Evolutionary conservation across 2,113 vertebrate genomes (phyloP).

Genomic region (Onychorhynchus coronatus): DNA sequence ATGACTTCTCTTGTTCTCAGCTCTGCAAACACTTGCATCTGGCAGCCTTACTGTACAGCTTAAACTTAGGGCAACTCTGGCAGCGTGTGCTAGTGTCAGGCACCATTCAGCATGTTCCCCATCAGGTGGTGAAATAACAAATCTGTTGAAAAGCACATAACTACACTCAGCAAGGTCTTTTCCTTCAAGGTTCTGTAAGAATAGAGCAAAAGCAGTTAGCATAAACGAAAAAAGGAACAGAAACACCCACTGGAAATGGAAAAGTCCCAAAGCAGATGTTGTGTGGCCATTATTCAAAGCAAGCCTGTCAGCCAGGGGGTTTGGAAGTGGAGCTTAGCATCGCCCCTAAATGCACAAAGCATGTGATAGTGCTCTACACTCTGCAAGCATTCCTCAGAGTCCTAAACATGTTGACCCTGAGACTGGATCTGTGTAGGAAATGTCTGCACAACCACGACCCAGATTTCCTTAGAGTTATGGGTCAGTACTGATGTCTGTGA

Average conservation of each 20-base stretch:
- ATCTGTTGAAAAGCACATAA: neutral
- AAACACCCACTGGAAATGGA: neutral
- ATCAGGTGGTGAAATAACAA: neutral
- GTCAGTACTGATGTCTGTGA: neutral
- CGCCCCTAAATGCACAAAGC: neutral
- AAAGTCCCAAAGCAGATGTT: neutral
- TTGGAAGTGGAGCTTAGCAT: neutral
- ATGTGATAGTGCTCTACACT: neutral
- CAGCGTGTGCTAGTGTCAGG: fast-evolving
- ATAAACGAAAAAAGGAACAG: neutral
- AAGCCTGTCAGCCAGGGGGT: neutral
- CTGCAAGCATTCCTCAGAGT: neutral
- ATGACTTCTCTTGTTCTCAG: neutral
- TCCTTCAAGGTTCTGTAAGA: neutral
- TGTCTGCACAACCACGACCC: neutral
- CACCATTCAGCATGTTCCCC: neutral
- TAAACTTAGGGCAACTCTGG: neutral
- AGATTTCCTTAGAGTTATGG: neutral
- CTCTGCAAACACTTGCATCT: neutral
- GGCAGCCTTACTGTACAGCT: neutral
- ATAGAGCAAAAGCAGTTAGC: neutral
- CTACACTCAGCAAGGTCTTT: neutral
- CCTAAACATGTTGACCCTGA: neutral
- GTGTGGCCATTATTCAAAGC: neutral
- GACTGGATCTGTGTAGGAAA: neutral